Evolutionary conservation across 2,888 invertebrate species (phyloP).

Genomic region (Tetranychus truncatus): DNA sequence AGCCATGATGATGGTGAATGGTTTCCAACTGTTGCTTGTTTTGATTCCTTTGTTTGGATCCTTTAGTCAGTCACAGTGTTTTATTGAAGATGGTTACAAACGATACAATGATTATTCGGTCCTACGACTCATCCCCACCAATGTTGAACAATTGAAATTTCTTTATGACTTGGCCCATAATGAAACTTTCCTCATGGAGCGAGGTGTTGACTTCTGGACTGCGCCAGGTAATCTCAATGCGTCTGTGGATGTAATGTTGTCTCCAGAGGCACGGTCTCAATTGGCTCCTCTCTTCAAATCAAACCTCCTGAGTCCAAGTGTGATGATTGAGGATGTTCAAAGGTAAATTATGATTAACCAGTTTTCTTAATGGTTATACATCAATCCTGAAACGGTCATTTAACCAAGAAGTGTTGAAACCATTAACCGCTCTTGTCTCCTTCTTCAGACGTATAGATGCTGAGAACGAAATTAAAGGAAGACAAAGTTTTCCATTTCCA

Average conservation of each 20-base stretch:
- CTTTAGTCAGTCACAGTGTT: background rate
- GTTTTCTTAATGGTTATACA: too few relatives aligned
- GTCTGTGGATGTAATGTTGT: conserved; percentile 46
- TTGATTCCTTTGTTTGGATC: background rate
- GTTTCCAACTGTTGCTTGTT: background rate
- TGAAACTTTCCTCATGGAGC: background rate
- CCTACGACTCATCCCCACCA: conserved; percentile 18
- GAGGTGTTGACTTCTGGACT: conserved; percentile 25
- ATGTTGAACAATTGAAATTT: conserved; percentile 18
- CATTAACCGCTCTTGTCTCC: too few relatives aligned
- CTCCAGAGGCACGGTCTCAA: conserved; percentile 42
- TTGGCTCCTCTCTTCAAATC: conserved; percentile 45
- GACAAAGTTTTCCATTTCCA: conserved; percentile 13
- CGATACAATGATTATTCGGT: conserved; percentile 18
- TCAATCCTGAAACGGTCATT: too few relatives aligned
- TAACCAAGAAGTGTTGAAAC: too few relatives aligned
- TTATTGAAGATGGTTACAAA: background rate
- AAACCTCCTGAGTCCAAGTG: conserved; percentile 45
- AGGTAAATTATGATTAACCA: conserved; percentile 20
- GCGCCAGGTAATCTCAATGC: conserved; percentile 19
- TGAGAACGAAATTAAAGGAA: conserved; percentile 18
- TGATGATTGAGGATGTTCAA: conserved; percentile 52
- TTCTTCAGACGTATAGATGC: background rate
- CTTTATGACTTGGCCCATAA: conserved; percentile 8
- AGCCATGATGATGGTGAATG: too few relatives aligned